Evolutionary conservation across 2,888 invertebrate species (phyloP).

Genomic region (Cenopis cana): DNA sequence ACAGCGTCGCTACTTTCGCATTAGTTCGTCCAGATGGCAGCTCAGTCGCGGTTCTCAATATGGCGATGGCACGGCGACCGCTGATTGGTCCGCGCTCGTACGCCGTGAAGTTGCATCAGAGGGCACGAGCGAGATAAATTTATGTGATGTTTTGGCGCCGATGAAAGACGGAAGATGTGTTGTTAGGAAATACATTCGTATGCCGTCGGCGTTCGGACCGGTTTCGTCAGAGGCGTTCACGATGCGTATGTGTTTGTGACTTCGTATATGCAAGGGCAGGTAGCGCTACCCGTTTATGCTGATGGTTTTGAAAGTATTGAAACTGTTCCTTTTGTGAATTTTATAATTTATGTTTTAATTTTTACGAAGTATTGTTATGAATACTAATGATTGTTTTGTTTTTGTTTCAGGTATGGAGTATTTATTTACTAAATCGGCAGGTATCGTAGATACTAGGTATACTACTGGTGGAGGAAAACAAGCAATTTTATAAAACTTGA

Average conservation of each 20-base stretch:
- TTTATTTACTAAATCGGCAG: constrained; percentile 14
- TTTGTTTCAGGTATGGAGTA: constrained; percentile 73
- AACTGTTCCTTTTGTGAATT: constrained; percentile 41
- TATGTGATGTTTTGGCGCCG: constrained; percentile 80
- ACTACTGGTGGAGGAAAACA: neutral
- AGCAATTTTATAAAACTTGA: constrained; percentile 6
- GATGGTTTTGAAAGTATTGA: constrained; percentile 72
- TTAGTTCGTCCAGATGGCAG: constrained; percentile 75
- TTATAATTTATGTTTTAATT: constrained; percentile 37
- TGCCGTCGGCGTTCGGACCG: constrained; percentile 76
- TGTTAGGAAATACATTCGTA: constrained; percentile 79
- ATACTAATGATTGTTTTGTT: constrained; percentile 55
- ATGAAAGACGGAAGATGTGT: constrained; percentile 81
- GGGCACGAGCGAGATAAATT: constrained; percentile 78
- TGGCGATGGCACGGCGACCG: constrained; percentile 74
- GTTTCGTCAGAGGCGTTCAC: constrained; percentile 83
- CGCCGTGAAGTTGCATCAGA: constrained; percentile 73
- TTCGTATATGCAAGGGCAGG: constrained; percentile 75
- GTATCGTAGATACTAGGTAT: constrained; percentile 6
- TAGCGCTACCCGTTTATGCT: constrained; percentile 75
- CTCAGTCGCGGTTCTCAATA: constrained; percentile 73
- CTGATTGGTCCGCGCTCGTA: constrained; percentile 68
- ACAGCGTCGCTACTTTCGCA: constrained; percentile 63
- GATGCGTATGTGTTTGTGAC: constrained; percentile 71
- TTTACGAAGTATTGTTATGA: constrained; percentile 24